Evolutionary conservation across 2,113 vertebrate genomes (phyloP), one percentile per base, ranked within the genome.

Genomic region (Illadopsis cleaveri): DNA sequence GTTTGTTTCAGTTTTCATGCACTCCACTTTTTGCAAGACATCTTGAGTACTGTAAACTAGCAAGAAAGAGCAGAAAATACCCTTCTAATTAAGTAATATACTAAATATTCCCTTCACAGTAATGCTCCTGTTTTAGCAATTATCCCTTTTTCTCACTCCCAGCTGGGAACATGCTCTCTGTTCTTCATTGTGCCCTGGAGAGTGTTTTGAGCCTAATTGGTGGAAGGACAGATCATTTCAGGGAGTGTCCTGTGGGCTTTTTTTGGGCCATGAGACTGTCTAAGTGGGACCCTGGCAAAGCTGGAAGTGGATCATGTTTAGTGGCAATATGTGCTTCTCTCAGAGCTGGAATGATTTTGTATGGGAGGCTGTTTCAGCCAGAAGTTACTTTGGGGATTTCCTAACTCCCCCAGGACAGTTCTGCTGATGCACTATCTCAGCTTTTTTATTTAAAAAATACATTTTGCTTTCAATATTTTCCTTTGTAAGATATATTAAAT

Each of bases 401-500:
- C 73, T 47, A 31, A 27, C 50, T 73, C 87, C 84, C 81, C 33
- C 42, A 44, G 56, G 89, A 71, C 21, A 33, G 51, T 68, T 94
- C 54, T 94, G 90, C 69, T 2, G 37, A 70, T 28, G 58, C 30
- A 37, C 44, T 50, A 5, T 81, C 89, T 93, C 79, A 83, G 79
- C 51, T 87, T 24, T 24, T 80, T 95, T n/a, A 40, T 80, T 96
- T 93, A 10, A 58, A 94, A 96, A 86, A 85, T 37, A 82, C 2
- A 0, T 51, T 93, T 77, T 50, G 33, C 79, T 90, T 91, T 91
- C 87, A 93, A 38, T 93, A 47, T 88, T 88, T 94, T 93, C 58
- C 50, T 96, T 94, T 87, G 54, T 86, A 70, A 81, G 69, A 85
- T n/a, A 78, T 66, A 82, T 58, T 81, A 72, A 3, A 5, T 73